Conservation (phyloP, 1,140 invertebrate species). For the Drosophila dunni region DNA sequence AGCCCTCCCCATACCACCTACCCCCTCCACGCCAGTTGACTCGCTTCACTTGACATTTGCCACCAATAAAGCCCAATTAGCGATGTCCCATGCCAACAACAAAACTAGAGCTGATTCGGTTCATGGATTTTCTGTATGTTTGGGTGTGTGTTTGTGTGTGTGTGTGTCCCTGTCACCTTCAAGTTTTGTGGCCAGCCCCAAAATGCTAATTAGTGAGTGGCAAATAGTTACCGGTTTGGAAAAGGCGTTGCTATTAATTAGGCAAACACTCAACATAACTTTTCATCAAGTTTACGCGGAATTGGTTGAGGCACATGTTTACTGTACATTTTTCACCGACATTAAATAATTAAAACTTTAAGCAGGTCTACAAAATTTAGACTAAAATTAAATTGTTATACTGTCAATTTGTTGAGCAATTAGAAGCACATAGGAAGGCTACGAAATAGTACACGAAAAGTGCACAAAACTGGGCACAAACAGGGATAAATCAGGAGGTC, state of each 20-base stretch:
- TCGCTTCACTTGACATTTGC: slow-evolving; percentile 52
- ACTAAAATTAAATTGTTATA: too few relatives aligned
- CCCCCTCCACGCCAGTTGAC: background rate
- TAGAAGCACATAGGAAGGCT: too few relatives aligned
- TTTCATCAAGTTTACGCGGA: background rate
- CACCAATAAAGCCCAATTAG: slow-evolving; percentile 60
- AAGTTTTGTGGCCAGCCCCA: slow-evolving; percentile 34
- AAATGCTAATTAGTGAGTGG: slow-evolving; percentile 58
- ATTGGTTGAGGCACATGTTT: background rate
- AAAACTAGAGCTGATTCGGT: slow-evolving; percentile 21
- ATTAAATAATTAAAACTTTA: too few relatives aligned
- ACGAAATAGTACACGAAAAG: too few relatives aligned
- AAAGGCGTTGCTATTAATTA: slow-evolving; percentile 50
- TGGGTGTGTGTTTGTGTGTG: background rate
- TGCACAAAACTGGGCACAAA: too few relatives aligned
- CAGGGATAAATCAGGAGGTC: too few relatives aligned
- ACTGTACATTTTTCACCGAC: background rate
- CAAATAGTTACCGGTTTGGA: slow-evolving; percentile 40
- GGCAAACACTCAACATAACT: slow-evolving; percentile 36
- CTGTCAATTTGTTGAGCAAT: too few relatives aligned
- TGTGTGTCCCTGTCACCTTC: slow-evolving; percentile 14
- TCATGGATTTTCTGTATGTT: background rate
- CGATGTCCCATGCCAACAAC: slow-evolving; percentile 5
- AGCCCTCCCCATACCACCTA: background rate
- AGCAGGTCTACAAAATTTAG: too few relatives aligned